Base-by-base conservation (phyloP, 2,888 invertebrate genomes). In the Listrodromus nycthemerus region DNA sequence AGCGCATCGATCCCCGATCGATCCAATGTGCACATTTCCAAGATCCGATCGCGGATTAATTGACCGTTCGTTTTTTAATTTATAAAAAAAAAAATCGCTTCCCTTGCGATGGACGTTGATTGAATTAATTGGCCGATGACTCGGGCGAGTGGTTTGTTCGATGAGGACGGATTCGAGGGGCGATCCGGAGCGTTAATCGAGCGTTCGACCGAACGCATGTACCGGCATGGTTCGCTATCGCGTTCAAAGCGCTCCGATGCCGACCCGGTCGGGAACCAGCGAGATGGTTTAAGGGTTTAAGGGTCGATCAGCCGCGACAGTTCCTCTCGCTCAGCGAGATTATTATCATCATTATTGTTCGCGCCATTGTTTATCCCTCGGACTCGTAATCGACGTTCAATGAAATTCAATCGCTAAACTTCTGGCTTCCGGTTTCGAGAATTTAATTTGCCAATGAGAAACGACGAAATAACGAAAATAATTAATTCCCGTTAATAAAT, bases 191-290 rank as follows among this genome's bases (percentile, higher is more conserved):
- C 58, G 30, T 61, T 61, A 61, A 30, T 61, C 27, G 27, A 61
- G 58, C 58, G 58, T 61, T 83, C 75, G 61, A 70, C 41, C 55
- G 70, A 65, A 55, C 55, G 33, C 70, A 48, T 52, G 75, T 79
- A 83, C 79, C 79, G 73, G 78, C 78, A 82, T 82, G 48, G 67
- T 61, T 80, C 73, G 48, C 80, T 67, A 80, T 80, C 74, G 24
- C 45, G 71, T 10, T 63, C 58, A 21, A 55, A 79, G 55, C 33
- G 27, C 73, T 30, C 16, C 27, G 50, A 45, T 50, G 33, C 37
- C 27, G 13, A 13, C 24, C 30, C 65, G 24, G 1, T 50, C 27
- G 33, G 41, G 41, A 3, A 41, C 0, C 41, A 55, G 70, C 58
- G 41, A 48, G 75, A 52, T 63, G 52, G 55, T 21, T n/a, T n/a